These are phyloP conservation scores for Stigmatopora argus DNA, from an alignment of 2,113 vertebrate species.

Conservation along the genomic window DNA sequence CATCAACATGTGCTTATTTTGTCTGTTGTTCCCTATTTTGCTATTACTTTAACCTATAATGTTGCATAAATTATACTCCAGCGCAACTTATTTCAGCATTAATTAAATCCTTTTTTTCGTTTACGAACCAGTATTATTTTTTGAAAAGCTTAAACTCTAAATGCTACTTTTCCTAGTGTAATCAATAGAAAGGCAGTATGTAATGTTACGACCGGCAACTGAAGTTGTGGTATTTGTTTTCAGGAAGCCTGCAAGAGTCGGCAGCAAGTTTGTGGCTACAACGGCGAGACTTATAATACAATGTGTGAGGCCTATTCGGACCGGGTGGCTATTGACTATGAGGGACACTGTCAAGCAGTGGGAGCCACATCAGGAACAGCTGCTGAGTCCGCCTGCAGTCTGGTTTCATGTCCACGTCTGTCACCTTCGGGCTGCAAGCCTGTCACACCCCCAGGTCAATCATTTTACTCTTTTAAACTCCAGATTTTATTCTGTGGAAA, in stretches of 20 bases:
- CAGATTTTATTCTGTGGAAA: not conserved
- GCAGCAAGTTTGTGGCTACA: slow-evolving; percentile 83
- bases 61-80: too few relatives aligned
- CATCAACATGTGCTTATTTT: too few relatives aligned
- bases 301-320: slow-evolving; percentile 85
- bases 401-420: slow-evolving; percentile 76
- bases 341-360: slow-evolving; percentile 80
- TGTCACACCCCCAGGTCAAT: slow-evolving; percentile 81
- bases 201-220: not conserved
- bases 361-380: slow-evolving; percentile 71
- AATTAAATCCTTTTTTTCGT: too few relatives aligned
- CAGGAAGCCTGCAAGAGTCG: slow-evolving; percentile 73
- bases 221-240: not conserved
- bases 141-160: not conserved
- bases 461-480: not conserved
- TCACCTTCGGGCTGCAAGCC: slow-evolving; percentile 75
- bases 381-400: slow-evolving; percentile 75
- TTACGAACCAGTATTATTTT: not conserved
- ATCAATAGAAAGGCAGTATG: not conserved
- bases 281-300: slow-evolving; percentile 82
- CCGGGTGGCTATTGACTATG: slow-evolving; percentile 85
- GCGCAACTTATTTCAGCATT: too few relatives aligned
- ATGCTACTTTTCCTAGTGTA: not conserved
- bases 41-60: too few relatives aligned
- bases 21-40: too few relatives aligned